phyloP scores from a whole-genome alignment of 2,888 invertebrate genomes.

The Chaetogeoica ovagalla region DNA sequence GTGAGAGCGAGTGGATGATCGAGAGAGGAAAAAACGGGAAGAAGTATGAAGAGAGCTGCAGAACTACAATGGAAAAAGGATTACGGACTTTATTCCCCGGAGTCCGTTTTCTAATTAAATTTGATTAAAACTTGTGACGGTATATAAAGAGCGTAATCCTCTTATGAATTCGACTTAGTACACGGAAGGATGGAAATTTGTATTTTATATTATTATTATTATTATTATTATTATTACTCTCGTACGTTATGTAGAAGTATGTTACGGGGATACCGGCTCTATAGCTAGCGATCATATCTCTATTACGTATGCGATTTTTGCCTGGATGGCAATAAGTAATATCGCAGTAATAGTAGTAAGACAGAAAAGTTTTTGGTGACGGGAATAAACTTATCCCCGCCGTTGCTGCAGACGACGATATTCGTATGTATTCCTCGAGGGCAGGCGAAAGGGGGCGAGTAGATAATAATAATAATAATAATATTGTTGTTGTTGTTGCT shows the following conservation, averaged over 20 bases:
- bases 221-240: too few relatives aligned
- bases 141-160: conserved; percentile 46
- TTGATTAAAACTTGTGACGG: conserved; percentile 52
- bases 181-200: conserved; percentile 27
- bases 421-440: too few relatives aligned
- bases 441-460: not conserved
- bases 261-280: not conserved
- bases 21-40: not conserved
- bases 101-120: conserved; percentile 52
- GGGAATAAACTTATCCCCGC: not conserved
- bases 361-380: conserved; percentile 18
- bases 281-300: conserved; percentile 11
- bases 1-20: not conserved
- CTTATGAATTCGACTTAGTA: conserved; percentile 40
- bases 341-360: too few relatives aligned
- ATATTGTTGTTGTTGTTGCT: too few relatives aligned
- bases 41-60: not conserved
- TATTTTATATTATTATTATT: conserved; percentile 50
- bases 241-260: conserved; percentile 17
- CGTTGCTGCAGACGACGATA: not conserved
- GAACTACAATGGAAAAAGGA: conserved; percentile 35
- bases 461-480: not conserved
- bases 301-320: not conserved
- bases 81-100: conserved; percentile 48
- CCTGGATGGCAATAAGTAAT: too few relatives aligned